phyloP scores from a whole-genome alignment of 1,140 invertebrate species.

The Belonocnema kinseyi region DNA sequence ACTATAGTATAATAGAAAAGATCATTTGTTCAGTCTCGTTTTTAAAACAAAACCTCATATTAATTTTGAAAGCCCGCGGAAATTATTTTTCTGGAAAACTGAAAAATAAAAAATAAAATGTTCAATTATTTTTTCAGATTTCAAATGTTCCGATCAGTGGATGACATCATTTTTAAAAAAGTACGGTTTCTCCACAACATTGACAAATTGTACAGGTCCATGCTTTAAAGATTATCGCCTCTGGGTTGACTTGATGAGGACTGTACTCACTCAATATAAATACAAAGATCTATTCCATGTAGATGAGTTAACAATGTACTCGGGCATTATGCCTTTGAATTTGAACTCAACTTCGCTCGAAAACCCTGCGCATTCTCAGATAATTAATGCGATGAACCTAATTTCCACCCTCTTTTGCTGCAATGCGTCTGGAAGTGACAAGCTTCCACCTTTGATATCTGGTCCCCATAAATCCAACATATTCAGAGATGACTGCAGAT shows the following conservation, averaged over 20 bases:
- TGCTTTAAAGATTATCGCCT: conserved; percentile 57
- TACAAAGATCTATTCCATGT: conserved; percentile 60
- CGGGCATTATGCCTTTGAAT: conserved; percentile 44
- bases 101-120: no score
- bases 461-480: conserved; percentile 47
- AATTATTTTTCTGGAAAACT: no score
- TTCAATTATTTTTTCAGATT: conserved; percentile 47
- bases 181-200: conserved; percentile 52
- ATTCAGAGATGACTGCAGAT: conserved; percentile 46
- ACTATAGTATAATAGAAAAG: no score
- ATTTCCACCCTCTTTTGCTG: conserved; percentile 54
- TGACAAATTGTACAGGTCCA: conserved; percentile 50
- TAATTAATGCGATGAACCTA: conserved; percentile 36
- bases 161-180: conserved; percentile 60
- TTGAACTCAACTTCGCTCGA: not conserved
- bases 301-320: conserved; percentile 61
- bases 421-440: conserved; percentile 61
- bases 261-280: conserved; percentile 54
- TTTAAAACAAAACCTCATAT: no score
- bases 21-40: no score
- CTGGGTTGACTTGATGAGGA: conserved; percentile 61
- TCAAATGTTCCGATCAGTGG: conserved; percentile 62
- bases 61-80: no score
- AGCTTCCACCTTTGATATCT: conserved; percentile 59
- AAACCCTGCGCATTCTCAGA: not conserved